Evolutionary conservation across 2,888 invertebrate species (phyloP), one percentile per base, ranked within the genome.

Genomic region (Cantharis rufa): DNA sequence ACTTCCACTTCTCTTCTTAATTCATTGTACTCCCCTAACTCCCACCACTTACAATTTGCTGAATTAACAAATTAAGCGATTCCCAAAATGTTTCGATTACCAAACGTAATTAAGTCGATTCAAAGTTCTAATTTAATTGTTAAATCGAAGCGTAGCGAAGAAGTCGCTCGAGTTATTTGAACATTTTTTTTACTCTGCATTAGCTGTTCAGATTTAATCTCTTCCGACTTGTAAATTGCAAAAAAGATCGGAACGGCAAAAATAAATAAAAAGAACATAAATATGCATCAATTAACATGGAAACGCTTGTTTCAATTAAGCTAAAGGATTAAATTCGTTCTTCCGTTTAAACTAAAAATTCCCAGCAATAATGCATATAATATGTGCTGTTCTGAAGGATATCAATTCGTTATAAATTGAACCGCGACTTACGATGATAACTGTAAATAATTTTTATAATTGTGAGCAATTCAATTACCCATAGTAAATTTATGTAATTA

Each of bases 1-100:
- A 77, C 80, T 80, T 70, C 82, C 79, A 81, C 84, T 79, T 82
- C 83, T 81, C 83, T 83, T 82, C 76, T 70, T 32, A 28, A 70
- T 62, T 48, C 69, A 62, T 66, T 62, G 61, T 71, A 72, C 72
- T 81, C 82, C 80, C 81, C 81, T 81, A 80, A 69, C 78, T 77
- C 78, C 80, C 77, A 78, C 81, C 76, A 75, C 69, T 32, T 11
- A 32, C 10, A 62, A 63, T 73, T 24, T 64, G 70, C 62, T 63
- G 64, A 63, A 69, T 72, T 69, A 64, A 72, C 66, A 28, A 75
- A 69, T 72, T 75, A 66, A 64, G 74, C 71, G 78, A 62, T 74
- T 63, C 69, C 76, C 80, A 81, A 80, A 81, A 81, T 79, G 79
- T 82, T 79, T 66, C 48, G 1, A 13, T 15, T 1, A 21, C 18